Conservation (phyloP, 2,888 invertebrate species). For the Graphium colonna region DNA sequence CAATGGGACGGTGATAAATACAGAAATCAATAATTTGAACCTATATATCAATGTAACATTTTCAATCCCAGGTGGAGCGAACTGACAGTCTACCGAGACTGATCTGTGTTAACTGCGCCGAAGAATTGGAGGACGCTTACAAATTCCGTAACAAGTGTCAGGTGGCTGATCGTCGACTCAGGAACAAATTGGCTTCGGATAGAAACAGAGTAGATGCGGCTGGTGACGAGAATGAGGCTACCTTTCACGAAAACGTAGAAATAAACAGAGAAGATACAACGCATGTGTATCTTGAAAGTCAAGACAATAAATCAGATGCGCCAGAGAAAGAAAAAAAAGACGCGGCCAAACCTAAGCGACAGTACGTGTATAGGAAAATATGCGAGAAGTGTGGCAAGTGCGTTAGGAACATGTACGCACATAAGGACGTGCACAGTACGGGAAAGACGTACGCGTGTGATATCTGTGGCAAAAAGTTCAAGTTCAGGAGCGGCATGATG, state of each 20-base stretch:
- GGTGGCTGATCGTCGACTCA: conserved; percentile 53
- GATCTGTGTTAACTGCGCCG: conserved; percentile 61
- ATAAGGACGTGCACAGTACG: conserved; percentile 64
- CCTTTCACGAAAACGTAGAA: conserved; percentile 28
- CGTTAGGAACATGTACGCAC: conserved; percentile 61
- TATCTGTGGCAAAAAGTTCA: conserved; percentile 71
- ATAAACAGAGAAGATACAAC: conserved; percentile 38
- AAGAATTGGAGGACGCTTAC: conserved; percentile 64
- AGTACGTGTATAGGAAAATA: conserved; percentile 68
- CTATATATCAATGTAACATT: neutral
- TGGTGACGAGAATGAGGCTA: conserved; percentile 34
- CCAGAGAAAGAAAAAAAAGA: conserved; percentile 31
- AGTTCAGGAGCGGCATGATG: conserved; percentile 68
- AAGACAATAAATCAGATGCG: conserved; percentile 30
- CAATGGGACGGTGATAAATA: no score
- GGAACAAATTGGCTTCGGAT: conserved; percentile 31
- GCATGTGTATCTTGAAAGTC: conserved; percentile 40
- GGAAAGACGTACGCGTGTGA: conserved; percentile 64
- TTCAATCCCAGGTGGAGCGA: conserved; percentile 52
- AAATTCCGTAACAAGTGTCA: conserved; percentile 72
- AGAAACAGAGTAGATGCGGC: conserved; percentile 51
- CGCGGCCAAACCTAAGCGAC: conserved; percentile 38
- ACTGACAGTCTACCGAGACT: conserved; percentile 59
- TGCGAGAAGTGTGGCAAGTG: conserved; percentile 72
- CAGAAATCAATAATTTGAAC: no score